Percentiles rank a stretch among this genome's conserved stretches.
Conservation (phyloP, 2,113 vertebrate species). For the Balaeniceps rex region DNA sequence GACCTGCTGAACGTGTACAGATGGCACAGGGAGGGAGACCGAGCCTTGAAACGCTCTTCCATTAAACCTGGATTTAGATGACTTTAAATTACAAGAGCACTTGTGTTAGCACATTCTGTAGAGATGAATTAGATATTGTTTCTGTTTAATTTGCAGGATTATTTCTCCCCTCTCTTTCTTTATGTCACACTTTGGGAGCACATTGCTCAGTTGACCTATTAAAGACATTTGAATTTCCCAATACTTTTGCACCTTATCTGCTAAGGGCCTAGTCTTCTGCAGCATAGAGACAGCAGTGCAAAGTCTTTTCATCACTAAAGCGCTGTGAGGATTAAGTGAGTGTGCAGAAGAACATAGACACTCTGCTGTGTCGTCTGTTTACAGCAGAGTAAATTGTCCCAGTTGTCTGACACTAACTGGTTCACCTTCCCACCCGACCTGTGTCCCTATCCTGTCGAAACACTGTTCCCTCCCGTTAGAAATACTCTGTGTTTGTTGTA, state of each 20-base stretch:
- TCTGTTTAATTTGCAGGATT: neutral
- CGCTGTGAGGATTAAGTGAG: neutral
- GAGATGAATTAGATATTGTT: neutral
- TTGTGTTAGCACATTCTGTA: neutral
- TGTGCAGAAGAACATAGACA: neutral
- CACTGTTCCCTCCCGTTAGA: neutral
- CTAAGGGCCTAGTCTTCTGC: neutral
- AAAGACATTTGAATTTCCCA: neutral
- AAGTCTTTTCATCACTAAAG: neutral
- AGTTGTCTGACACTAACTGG: constrained; percentile 3
- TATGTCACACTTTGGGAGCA: neutral
- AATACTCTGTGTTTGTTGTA: constrained; percentile 25
- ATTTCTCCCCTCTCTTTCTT: neutral
- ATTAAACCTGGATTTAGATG: neutral
- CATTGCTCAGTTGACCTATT: neutral
- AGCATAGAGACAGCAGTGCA: neutral
- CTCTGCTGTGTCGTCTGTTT: neutral
- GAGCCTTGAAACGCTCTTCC: neutral
- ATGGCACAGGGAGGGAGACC: neutral
- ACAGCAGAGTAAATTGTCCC: neutral
- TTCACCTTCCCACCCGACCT: neutral
- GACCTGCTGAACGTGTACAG: neutral
- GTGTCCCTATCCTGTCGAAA: neutral
- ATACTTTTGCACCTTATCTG: neutral
- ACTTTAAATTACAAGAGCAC: neutral